A percentile compares a stretch with the other conserved stretches of the same genome.
phyloP scores from a whole-genome alignment of 2,113 vertebrate species.

The Trichomycterus rosablanca region DNA sequence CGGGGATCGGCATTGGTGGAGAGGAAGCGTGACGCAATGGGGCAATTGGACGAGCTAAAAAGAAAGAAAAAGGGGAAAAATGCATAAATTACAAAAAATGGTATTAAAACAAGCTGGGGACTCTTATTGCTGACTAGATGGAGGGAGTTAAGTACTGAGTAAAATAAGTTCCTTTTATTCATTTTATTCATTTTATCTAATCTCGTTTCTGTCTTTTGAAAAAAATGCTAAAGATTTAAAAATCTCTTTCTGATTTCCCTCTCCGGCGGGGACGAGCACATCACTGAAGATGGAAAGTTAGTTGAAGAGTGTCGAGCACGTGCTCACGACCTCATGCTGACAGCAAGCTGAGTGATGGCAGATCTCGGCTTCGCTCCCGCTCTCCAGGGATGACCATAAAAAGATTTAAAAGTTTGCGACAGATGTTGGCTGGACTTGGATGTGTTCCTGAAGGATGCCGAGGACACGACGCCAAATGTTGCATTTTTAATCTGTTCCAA shows the following conservation, averaged over 20 bases:
- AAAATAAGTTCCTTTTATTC: no score
- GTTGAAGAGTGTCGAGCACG: conserved; percentile 46
- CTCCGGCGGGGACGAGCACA: conserved; percentile 31
- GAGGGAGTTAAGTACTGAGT: no score
- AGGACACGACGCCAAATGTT: conserved; percentile 50
- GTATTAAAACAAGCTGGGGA: no score
- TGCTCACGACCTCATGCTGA: conserved; percentile 40
- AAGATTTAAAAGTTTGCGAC: conserved; percentile 54
- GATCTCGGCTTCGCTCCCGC: neutral
- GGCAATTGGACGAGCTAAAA: no score
- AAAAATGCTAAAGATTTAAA: neutral
- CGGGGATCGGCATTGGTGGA: no score
- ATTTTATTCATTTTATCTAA: no score
- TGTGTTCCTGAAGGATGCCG: conserved; percentile 51
- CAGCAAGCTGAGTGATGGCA: conserved; percentile 34
- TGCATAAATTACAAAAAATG: no score
- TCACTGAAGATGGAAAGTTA: conserved; percentile 42
- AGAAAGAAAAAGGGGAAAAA: no score
- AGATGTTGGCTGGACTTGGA: conserved; percentile 52
- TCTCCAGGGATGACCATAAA: conserved; percentile 46
- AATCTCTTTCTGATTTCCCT: neutral
- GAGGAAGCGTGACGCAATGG: no score
- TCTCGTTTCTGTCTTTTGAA: no score
- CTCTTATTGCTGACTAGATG: no score
- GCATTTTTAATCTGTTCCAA: conserved; percentile 59